A percentile compares a stretch with the other conserved stretches of the same genome.
Conservation (phyloP, 2,888 invertebrate species). For the Nezara viridula region DNA sequence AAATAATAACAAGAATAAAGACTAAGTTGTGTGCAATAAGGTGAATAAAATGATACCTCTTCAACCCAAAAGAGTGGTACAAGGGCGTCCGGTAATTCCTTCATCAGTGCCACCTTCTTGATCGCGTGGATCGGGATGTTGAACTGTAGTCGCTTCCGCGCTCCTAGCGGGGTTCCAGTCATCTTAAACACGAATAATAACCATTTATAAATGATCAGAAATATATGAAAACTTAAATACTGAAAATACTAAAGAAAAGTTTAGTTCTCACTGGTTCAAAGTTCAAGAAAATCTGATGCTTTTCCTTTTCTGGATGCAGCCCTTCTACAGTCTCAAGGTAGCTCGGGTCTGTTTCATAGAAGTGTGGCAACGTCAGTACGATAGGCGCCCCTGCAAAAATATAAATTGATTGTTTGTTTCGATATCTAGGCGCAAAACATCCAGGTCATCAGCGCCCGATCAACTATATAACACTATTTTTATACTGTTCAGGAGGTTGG, state of each 20-base stretch:
- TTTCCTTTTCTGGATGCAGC: conserved; percentile 76
- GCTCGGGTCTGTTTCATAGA: conserved; percentile 75
- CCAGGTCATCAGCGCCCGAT: no score
- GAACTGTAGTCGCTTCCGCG: conserved; percentile 82
- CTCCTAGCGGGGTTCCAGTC: conserved; percentile 81
- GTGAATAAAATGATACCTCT: conserved; percentile 72
- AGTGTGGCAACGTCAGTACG: conserved; percentile 84
- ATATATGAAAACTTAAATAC: no score
- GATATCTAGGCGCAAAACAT: no score
- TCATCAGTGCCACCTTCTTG: conserved; percentile 77
- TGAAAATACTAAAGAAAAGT: no score
- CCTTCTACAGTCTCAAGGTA: conserved; percentile 73
- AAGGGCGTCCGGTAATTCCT: conserved; percentile 73
- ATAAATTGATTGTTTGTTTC: neutral
- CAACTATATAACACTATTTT: no score
- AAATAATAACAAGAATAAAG: neutral
- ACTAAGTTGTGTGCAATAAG: neutral
- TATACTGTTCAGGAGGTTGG: no score
- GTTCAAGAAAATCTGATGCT: conserved; percentile 82
- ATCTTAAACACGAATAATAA: conserved; percentile 73
- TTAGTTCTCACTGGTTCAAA: conserved; percentile 79
- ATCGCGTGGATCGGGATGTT: conserved; percentile 77
- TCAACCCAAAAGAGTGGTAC: conserved; percentile 87
- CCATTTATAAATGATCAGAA: no score
- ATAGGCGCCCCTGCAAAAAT: conserved; percentile 76